A percentile compares a stretch with the other conserved stretches of the same genome.
Evolutionary conservation across 2,888 invertebrate genomes (phyloP).

Genomic region (Gari tellinella): DNA sequence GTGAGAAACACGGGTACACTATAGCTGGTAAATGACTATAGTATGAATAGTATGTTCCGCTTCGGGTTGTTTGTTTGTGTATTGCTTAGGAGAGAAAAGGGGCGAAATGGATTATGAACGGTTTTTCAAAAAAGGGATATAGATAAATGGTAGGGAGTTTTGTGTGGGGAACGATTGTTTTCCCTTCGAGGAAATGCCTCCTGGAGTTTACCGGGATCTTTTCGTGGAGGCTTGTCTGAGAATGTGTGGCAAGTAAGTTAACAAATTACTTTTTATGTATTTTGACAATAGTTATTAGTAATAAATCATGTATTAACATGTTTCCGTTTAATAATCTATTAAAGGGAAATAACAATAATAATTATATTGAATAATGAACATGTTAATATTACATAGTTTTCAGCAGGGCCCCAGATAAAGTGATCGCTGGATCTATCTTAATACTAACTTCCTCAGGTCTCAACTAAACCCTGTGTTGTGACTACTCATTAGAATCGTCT

Average conservation of each 20-base stretch:
- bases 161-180: conserved; percentile 7
- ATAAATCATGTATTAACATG: too few relatives aligned
- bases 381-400: too few relatives aligned
- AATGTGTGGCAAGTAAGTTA: conserved; percentile 59
- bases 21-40: neutral
- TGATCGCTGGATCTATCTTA: too few relatives aligned
- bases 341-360: too few relatives aligned
- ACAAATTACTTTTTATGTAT: neutral
- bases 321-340: too few relatives aligned
- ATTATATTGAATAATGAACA: too few relatives aligned
- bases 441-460: too few relatives aligned
- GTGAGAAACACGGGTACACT: conserved; percentile 11
- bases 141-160: conserved; percentile 40
- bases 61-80: conserved; percentile 4
- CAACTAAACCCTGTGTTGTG: too few relatives aligned
- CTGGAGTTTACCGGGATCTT: conserved; percentile 52
- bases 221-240: conserved; percentile 54
- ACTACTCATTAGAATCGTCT: too few relatives aligned
- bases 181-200: conserved; percentile 51
- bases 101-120: conserved; percentile 23
- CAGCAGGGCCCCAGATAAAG: too few relatives aligned
- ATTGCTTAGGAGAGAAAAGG: neutral
- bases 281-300: too few relatives aligned
- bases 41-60: conserved; percentile 1
- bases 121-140: conserved; percentile 24